Evolutionary conservation across 2,113 vertebrate genomes (phyloP).

Genomic region (Psittacula cyanocephala): DNA sequence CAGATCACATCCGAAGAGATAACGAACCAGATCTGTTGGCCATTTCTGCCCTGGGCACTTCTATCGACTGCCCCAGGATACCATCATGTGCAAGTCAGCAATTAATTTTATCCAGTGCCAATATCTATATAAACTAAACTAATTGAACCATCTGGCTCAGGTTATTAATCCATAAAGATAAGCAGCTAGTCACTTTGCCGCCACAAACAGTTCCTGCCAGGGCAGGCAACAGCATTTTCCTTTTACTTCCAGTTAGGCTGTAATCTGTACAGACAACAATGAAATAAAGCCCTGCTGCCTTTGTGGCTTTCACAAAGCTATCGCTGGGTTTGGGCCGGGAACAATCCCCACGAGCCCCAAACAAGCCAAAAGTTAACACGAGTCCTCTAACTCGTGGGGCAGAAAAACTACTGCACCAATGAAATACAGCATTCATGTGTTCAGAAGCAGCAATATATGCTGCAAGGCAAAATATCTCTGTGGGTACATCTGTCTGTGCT

Average conservation of each 20-base stretch:
- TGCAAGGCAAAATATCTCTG: rapidly evolving
- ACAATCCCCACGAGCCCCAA: not conserved
- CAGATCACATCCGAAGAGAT: not conserved
- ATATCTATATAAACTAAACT: not conserved
- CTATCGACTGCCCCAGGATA: not conserved
- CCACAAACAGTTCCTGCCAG: not conserved
- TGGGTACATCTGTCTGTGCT: not conserved
- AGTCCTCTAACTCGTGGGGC: not conserved
- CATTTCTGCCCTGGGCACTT: not conserved
- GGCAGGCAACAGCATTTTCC: not conserved
- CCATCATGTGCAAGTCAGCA: not conserved
- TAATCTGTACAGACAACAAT: rapidly evolving
- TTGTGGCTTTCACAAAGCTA: not conserved
- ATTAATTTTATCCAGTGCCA: not conserved
- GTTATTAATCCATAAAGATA: not conserved
- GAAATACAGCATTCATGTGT: rapidly evolving
- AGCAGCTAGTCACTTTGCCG: not conserved
- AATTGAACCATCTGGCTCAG: not conserved
- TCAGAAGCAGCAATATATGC: not conserved
- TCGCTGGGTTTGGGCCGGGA: rapidly evolving
- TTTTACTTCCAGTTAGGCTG: not conserved
- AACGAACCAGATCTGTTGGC: not conserved
- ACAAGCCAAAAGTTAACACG: not conserved
- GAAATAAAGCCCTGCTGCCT: not conserved
- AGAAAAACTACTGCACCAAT: not conserved